Evolutionary conservation across 2,113 vertebrate species (phyloP).

Genomic region (Amphilophus citrinellus): DNA sequence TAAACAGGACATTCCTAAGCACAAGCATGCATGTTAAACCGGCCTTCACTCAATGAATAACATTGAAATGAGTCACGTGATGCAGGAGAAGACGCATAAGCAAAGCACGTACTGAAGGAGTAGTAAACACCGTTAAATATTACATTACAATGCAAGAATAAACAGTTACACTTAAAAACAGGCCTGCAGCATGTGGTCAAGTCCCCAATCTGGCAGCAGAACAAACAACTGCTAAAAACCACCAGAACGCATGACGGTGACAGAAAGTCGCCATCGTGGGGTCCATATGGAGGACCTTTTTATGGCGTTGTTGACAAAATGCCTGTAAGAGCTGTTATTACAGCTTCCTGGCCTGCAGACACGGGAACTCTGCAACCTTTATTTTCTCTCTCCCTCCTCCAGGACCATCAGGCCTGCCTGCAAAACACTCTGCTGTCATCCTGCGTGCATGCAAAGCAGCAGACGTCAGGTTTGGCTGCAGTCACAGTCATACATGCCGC

Average conservation of each 20-base stretch:
- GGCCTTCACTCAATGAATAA: not conserved
- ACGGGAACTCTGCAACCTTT: slow-evolving; percentile 30
- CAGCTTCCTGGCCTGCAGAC: slow-evolving; percentile 64
- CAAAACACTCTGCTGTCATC: slow-evolving; percentile 44
- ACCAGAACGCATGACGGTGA: not conserved
- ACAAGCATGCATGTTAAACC: not conserved
- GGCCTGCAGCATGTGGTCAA: not conserved
- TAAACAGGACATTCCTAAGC: slow-evolving; percentile 55
- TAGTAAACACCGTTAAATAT: not conserved
- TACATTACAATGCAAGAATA: not conserved
- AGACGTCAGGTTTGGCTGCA: slow-evolving; percentile 2
- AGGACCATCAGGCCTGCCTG: slow-evolving; percentile 20
- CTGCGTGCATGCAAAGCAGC: not conserved
- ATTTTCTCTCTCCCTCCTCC: not conserved
- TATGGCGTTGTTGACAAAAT: slow-evolving; percentile 70
- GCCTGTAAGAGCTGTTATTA: slow-evolving; percentile 64
- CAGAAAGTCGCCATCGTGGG: slow-evolving; percentile 22
- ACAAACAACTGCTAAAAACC: not conserved
- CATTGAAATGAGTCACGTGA: not conserved
- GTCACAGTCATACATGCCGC: not conserved
- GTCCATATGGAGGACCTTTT: slow-evolving; percentile 50
- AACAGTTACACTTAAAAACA: not conserved
- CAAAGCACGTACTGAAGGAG: not conserved
- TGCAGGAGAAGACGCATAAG: not conserved
- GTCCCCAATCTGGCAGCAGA: not conserved